phyloP scores from a whole-genome alignment of 2,888 invertebrate species.

The Carterocephalus palaemon region DNA sequence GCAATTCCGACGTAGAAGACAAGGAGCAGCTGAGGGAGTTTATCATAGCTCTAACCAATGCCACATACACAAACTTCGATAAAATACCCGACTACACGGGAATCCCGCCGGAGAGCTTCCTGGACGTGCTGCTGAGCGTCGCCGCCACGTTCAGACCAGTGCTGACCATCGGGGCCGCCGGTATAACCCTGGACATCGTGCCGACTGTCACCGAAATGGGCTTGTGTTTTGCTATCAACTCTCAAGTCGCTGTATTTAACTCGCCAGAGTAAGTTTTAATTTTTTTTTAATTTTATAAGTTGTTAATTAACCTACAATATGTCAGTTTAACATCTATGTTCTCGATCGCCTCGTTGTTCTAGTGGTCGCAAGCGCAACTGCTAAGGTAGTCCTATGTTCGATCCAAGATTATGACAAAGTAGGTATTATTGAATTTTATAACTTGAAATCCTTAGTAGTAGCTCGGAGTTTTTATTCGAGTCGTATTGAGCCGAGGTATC shows the following conservation, averaged over 20 bases:
- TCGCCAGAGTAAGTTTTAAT: constrained; percentile 71
- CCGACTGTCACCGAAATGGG: constrained; percentile 84
- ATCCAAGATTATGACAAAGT: no score
- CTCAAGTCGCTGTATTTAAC: constrained; percentile 80
- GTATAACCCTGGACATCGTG: constrained; percentile 71
- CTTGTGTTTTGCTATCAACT: constrained; percentile 83
- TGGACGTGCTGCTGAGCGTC: constrained; percentile 77
- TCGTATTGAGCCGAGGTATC: no score
- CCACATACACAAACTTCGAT: constrained; percentile 80
- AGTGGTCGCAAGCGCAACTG: no score
- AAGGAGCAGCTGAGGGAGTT: constrained; percentile 77
- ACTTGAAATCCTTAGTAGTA: no score
- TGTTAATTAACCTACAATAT: no score
- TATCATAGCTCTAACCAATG: constrained; percentile 75
- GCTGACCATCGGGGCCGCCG: constrained; percentile 76
- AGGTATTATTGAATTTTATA: no score
- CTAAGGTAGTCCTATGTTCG: no score
- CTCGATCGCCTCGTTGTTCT: no score
- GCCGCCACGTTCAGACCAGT: constrained; percentile 69
- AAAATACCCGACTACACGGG: constrained; percentile 75
- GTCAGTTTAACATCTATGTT: no score
- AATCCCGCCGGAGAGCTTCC: constrained; percentile 77
- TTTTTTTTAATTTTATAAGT: not conserved
- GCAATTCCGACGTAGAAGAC: constrained; percentile 58
- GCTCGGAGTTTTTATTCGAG: no score